Evolutionary conservation across 2,888 invertebrate species (phyloP).

Genomic region (Eupsilia transversa): DNA sequence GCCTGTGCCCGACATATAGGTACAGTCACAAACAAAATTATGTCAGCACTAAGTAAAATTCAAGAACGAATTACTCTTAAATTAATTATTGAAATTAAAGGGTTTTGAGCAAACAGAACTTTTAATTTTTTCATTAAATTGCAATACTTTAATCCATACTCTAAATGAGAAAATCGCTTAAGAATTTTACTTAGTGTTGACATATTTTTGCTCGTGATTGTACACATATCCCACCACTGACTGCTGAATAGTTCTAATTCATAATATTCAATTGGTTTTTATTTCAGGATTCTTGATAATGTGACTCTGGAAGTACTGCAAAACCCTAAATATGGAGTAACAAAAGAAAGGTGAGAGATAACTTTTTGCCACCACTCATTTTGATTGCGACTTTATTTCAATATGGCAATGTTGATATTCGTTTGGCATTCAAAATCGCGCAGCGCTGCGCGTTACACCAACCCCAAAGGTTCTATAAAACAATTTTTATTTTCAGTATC

Average conservation of each 20-base stretch:
- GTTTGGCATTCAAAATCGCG: neutral
- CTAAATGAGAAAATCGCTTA: too few species aligned
- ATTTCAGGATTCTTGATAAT: constrained; percentile 82
- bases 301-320: constrained; percentile 75
- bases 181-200: too few species aligned
- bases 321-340: constrained; percentile 70
- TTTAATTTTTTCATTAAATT: too few species aligned
- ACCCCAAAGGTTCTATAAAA: neutral
- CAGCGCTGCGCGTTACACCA: too few species aligned
- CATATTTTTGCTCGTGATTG: too few species aligned
- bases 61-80: too few species aligned
- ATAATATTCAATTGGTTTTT: neutral
- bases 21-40: too few species aligned
- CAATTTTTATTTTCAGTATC: constrained; percentile 72
- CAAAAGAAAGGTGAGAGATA: constrained; percentile 70
- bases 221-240: neutral
- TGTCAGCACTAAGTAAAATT: too few species aligned
- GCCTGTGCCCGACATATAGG: neutral
- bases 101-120: too few species aligned
- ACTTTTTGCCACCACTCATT: neutral
- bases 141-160: too few species aligned
- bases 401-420: neutral
- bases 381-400: neutral
- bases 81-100: too few species aligned
- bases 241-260: neutral